phyloP scores from a whole-genome alignment of 1,140 invertebrate species.

The Drosophila carrolli region DNA sequence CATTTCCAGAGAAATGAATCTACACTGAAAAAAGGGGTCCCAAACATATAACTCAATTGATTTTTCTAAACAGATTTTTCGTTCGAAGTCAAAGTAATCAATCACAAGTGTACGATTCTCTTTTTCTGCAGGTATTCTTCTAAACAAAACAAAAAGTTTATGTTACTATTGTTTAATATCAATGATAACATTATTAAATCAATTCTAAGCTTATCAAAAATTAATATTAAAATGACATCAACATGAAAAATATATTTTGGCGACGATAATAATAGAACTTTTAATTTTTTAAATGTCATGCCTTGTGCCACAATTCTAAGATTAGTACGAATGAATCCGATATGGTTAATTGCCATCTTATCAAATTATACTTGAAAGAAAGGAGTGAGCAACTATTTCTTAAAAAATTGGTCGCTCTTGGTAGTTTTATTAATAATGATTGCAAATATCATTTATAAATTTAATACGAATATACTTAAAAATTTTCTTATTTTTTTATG shows the following conservation, averaged over 20 bases:
- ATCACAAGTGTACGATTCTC: no score
- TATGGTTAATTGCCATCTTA: conserved; percentile 8
- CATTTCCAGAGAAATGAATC: background rate
- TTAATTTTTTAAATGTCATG: background rate
- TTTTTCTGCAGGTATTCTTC: background rate
- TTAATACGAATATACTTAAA: no score
- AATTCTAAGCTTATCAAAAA: background rate
- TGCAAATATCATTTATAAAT: no score
- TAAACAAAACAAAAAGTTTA: background rate
- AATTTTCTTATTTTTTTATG: no score
- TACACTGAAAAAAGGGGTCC: background rate
- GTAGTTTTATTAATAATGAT: no score
- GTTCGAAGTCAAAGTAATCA: no score
- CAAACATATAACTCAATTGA: background rate
- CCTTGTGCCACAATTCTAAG: background rate
- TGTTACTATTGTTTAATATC: background rate
- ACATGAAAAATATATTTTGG: background rate
- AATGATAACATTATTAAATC: background rate
- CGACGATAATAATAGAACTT: background rate
- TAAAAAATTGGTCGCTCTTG: background rate
- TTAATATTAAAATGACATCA: background rate
- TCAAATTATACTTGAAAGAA: background rate
- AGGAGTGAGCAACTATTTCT: background rate
- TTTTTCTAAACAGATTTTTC: background rate
- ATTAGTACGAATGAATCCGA: background rate